Percentiles rank a stretch among this genome's conserved stretches.
phyloP scores from a whole-genome alignment of 2,113 vertebrate genomes.

The Clinocottus analis region DNA sequence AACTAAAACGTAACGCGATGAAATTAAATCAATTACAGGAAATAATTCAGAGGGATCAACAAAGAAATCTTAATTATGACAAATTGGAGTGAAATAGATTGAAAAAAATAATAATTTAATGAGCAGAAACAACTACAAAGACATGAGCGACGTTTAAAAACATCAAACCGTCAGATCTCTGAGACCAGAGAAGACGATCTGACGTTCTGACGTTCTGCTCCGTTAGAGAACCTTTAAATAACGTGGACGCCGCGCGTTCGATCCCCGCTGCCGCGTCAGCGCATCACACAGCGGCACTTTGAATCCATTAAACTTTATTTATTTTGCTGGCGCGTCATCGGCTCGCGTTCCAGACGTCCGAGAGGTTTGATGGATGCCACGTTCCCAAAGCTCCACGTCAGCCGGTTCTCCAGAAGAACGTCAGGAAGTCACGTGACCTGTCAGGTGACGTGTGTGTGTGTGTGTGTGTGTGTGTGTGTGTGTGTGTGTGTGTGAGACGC shows the following conservation, averaged over 20 bases:
- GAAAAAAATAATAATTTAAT: not conserved
- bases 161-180: too few relatives aligned
- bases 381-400: not conserved
- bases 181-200: too few relatives aligned
- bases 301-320: not conserved
- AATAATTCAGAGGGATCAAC: not conserved
- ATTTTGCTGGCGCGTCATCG: not conserved
- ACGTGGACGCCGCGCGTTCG: too few relatives aligned
- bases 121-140: not conserved
- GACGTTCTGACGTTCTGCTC: too few relatives aligned
- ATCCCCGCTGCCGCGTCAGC: not conserved
- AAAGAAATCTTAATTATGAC: not conserved
- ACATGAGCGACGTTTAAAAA: too few relatives aligned
- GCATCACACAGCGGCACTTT: not conserved
- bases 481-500: too few relatives aligned
- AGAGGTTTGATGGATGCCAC: not conserved
- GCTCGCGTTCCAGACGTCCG: not conserved
- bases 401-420: too few relatives aligned
- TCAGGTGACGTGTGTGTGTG: too few relatives aligned
- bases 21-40: not conserved
- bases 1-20: not conserved
- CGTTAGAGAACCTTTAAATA: too few relatives aligned
- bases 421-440: too few relatives aligned
- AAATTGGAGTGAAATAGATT: not conserved
- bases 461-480: too few relatives aligned